A percentile compares a stretch with the other conserved stretches of the same genome.
Conservation (phyloP, 2,113 vertebrate species). For the Hymenochirus boettgeri region DNA sequence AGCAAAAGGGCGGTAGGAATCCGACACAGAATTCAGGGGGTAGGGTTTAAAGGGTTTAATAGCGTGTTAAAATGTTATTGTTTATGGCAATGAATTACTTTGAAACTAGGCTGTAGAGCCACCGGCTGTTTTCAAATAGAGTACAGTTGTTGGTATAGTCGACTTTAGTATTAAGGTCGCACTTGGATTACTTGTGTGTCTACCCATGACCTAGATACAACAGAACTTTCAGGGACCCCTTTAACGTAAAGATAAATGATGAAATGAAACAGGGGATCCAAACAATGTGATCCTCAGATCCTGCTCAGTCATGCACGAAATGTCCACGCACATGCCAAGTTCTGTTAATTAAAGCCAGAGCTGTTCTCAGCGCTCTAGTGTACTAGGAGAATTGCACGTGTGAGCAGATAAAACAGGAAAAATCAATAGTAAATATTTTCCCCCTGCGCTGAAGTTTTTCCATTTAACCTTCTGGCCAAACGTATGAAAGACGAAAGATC, state of each 20-base stretch:
- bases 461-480: not conserved
- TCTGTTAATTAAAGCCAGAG: conserved; percentile 32
- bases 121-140: no score
- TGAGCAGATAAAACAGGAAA: conserved; percentile 16
- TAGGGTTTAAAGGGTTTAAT: no score
- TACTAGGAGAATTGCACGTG: not conserved
- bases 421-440: conserved; percentile 17
- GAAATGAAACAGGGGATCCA: conserved; percentile 12
- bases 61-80: no score
- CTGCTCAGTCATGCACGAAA: conserved; percentile 25
- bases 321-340: conserved; percentile 21
- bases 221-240: conserved; percentile 9
- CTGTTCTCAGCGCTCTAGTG: conserved; percentile 17
- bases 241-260: conserved; percentile 2
- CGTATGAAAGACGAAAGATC: no score
- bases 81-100: no score
- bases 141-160: not conserved
- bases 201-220: conserved; percentile 2
- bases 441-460: conserved; percentile 1
- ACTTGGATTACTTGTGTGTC: not conserved
- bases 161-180: not conserved
- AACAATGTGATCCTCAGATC: conserved; percentile 13
- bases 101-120: no score
- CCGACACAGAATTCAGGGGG: no score
- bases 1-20: no score